Percentiles rank a stretch among this genome's conserved stretches.
Evolutionary conservation across 2,888 invertebrate genomes (phyloP).

Genomic region (Diloba caeruleocephala): DNA sequence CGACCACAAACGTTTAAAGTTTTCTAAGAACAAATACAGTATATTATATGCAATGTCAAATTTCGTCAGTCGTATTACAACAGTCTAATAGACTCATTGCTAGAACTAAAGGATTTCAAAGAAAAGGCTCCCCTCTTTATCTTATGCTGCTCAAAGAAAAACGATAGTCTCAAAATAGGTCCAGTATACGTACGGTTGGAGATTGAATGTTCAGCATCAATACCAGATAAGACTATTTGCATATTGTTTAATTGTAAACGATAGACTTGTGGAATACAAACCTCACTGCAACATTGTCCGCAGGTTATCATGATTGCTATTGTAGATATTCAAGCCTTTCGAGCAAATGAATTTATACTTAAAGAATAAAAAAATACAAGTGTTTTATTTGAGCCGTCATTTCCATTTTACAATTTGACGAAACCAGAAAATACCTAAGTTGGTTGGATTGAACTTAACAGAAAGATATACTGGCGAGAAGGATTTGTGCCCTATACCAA

Average conservation of each 20-base stretch:
- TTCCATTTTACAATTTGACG: constrained; percentile 33
- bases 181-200: constrained; percentile 53
- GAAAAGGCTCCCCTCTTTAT: constrained; percentile 48
- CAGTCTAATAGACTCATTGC: constrained; percentile 37
- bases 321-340: constrained; percentile 36
- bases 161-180: constrained; percentile 48
- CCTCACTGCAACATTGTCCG: constrained; percentile 19
- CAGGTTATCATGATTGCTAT: constrained; percentile 22
- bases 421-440: constrained; percentile 30
- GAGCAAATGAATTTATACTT: constrained; percentile 29
- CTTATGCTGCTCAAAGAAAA: constrained; percentile 53
- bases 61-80: constrained; percentile 55
- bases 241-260: constrained; percentile 54
- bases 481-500: constrained; percentile 9
- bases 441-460: constrained; percentile 22
- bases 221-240: constrained; percentile 48
- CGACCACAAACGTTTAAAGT: constrained; percentile 47
- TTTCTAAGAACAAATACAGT: constrained; percentile 44
- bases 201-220: constrained; percentile 40
- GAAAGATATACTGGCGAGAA: constrained; percentile 18
- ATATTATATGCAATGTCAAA: constrained; percentile 13
- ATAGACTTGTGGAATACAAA: constrained; percentile 45
- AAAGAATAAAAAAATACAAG: constrained; percentile 38
- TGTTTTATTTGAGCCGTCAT: constrained; percentile 40
- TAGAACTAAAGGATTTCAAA: constrained; percentile 38